phyloP scores from a whole-genome alignment of 2,797 vertebrate genomes.

The Trichosurus vulpecula region DNA sequence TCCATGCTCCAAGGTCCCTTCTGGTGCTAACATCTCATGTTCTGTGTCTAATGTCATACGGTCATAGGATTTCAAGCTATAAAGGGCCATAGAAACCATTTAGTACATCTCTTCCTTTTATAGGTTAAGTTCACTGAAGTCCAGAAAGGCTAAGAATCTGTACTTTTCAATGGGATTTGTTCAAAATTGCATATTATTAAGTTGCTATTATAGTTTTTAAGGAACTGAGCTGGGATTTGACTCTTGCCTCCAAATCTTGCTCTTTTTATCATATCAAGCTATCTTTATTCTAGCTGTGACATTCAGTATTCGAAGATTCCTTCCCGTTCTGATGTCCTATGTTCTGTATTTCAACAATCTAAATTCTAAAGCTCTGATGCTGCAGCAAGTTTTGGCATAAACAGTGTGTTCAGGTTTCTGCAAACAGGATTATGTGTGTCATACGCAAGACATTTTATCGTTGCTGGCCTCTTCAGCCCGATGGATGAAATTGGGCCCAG shows the following conservation, averaged over 20 bases:
- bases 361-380: not conserved
- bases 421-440: not conserved
- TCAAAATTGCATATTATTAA: not conserved
- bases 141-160: not conserved
- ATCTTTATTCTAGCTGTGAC: not conserved
- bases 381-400: not conserved
- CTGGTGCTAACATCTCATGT: not conserved
- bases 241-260: not conserved
- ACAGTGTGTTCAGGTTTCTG: not conserved
- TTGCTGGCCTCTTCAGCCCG: not conserved
- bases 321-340: not conserved
- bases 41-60: not conserved
- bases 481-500: not conserved
- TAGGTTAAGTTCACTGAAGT: constrained; percentile 15
- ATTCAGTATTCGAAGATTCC: not conserved
- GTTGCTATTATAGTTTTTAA: not conserved
- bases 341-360: not conserved
- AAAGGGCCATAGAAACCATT: not conserved
- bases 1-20: not conserved
- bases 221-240: not conserved
- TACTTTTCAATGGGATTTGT: not conserved
- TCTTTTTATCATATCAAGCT: not conserved
- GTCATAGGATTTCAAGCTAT: not conserved
- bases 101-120: not conserved
- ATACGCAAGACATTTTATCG: not conserved